These are phyloP conservation scores for Brachionus asplanchnoidis DNA, from an alignment of 1,140 invertebrate species.

Conservation along the genomic window DNA sequence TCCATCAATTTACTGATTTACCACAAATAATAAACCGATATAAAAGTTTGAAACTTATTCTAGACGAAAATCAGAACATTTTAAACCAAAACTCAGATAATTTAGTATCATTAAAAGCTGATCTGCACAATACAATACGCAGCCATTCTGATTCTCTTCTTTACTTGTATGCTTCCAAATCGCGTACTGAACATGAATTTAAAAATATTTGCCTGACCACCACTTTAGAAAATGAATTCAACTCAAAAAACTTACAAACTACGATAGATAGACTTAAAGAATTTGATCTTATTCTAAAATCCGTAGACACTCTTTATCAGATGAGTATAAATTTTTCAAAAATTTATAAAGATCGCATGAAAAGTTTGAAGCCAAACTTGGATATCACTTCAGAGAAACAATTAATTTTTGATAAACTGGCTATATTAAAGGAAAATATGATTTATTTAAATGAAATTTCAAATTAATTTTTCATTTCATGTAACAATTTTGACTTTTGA, in stretches of 20 bases:
- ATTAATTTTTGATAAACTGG: neutral
- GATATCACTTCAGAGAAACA: neutral
- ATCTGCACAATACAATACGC: neutral
- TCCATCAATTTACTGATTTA: constrained; percentile 1
- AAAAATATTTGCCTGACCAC: neutral
- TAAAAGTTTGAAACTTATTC: constrained; percentile 1
- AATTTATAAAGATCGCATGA: neutral
- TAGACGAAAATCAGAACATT: neutral
- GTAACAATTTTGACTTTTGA: no score
- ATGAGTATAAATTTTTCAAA: neutral
- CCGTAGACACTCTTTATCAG: neutral
- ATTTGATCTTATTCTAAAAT: neutral
- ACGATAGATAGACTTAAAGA: neutral
- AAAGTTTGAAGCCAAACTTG: neutral
- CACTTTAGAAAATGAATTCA: neutral
- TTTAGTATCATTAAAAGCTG: neutral
- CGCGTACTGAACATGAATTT: neutral
- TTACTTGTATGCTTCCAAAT: neutral
- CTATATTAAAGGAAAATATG: no score
- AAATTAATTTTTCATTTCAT: no score
- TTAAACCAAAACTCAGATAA: neutral
- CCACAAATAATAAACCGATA: neutral
- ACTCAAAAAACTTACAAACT: neutral
- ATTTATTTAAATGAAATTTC: no score
- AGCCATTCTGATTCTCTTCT: neutral